A percentile compares a stretch with the other conserved stretches of the same genome.
Conservation (phyloP, 2,888 invertebrate genomes). For the Catocala sponsa region DNA sequence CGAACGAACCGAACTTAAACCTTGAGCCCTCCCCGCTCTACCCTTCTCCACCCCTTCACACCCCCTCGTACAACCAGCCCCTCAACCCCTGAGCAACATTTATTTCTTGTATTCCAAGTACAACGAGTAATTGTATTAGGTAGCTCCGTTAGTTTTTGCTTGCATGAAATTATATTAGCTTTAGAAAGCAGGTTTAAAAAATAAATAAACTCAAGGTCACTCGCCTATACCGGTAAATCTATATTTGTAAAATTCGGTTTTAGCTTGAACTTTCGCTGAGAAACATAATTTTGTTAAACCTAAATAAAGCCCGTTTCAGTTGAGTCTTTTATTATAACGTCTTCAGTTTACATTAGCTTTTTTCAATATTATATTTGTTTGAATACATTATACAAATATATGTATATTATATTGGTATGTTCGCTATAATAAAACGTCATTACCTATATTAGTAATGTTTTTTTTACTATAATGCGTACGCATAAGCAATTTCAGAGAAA, state of each 20-base stretch:
- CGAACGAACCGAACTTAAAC: slow-evolving; percentile 68
- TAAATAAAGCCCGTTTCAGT: slow-evolving; percentile 1
- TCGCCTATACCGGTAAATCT: slow-evolving; percentile 17
- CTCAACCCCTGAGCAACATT: slow-evolving; percentile 59
- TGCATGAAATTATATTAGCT: slow-evolving; percentile 36
- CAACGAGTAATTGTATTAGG: slow-evolving; percentile 55
- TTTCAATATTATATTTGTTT: too few relatives aligned
- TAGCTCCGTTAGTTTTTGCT: slow-evolving; percentile 50
- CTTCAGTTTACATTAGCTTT: too few relatives aligned
- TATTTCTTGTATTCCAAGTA: slow-evolving; percentile 66
- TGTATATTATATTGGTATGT: too few relatives aligned
- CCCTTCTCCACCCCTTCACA: slow-evolving; percentile 40
- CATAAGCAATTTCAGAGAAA: too few relatives aligned
- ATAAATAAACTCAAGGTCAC: slow-evolving; percentile 7
- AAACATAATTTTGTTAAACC: not conserved
- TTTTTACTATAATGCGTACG: too few relatives aligned
- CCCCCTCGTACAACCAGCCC: slow-evolving; percentile 11
- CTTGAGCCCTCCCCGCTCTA: slow-evolving; percentile 57
- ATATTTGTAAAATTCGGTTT: slow-evolving; percentile 25
- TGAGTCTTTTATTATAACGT: not conserved
- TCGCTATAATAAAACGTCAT: too few relatives aligned
- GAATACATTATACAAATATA: too few relatives aligned
- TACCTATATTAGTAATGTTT: too few relatives aligned
- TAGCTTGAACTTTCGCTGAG: slow-evolving; percentile 6
- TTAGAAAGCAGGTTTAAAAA: slow-evolving; percentile 21